Evolutionary conservation across 2,888 invertebrate genomes (phyloP).

Genomic region (Pseudolycoriella hygida): DNA sequence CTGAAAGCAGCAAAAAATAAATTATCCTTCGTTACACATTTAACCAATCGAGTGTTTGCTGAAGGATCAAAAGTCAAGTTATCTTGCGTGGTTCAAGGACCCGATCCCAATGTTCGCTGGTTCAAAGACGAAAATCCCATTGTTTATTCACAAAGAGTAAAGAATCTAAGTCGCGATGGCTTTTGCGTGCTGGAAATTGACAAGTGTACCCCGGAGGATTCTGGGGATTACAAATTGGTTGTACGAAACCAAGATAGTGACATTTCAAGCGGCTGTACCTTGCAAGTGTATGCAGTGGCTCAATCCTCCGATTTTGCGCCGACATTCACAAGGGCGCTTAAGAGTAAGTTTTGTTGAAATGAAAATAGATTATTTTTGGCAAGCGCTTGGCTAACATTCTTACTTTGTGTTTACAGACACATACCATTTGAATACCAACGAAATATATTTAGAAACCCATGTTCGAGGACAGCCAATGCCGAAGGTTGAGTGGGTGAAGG

Average conservation of each 20-base stretch:
- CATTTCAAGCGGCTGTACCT: conserved; percentile 45
- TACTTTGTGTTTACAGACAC: conserved; percentile 33
- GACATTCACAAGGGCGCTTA: conserved; percentile 55
- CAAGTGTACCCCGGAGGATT: conserved; percentile 46
- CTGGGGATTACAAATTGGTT: conserved; percentile 62
- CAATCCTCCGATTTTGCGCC: conserved; percentile 42
- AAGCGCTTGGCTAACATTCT: not conserved
- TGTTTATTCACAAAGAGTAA: conserved; percentile 21
- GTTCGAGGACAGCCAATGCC: conserved; percentile 57
- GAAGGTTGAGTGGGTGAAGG: conserved; percentile 58
- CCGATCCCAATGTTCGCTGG: conserved; percentile 57
- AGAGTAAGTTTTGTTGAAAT: conserved; percentile 33
- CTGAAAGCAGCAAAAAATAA: conserved; percentile 23
- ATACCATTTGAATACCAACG: conserved; percentile 53
- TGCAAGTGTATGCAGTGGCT: conserved; percentile 45
- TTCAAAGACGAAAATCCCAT: conserved; percentile 44
- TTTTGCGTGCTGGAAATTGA: conserved; percentile 56
- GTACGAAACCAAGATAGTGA: conserved; percentile 59
- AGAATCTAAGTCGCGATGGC: conserved; percentile 36
- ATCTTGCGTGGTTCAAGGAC: conserved; percentile 59
- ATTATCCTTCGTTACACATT: conserved; percentile 24
- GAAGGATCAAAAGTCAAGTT: conserved; percentile 59
- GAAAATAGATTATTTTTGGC: too few relatives aligned
- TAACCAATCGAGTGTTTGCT: conserved; percentile 25
- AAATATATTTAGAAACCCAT: conserved; percentile 58